These are phyloP conservation scores for Bombus superbus DNA, from an alignment of 1,140 invertebrate genomes.

Conservation along the genomic window DNA sequence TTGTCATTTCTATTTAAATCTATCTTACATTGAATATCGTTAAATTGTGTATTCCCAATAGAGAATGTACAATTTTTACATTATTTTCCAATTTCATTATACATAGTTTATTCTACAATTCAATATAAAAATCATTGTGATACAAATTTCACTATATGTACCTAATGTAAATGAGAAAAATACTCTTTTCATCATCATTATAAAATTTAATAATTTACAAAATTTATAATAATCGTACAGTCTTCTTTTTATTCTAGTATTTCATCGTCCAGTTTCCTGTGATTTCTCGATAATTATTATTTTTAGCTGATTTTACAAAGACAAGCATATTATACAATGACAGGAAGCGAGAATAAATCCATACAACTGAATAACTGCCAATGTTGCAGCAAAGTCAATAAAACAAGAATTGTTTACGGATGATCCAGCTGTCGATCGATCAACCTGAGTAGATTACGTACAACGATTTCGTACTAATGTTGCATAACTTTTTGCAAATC, in stretches of 20 bases:
- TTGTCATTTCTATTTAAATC: not conserved
- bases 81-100: not conserved
- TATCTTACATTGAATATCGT: not conserved
- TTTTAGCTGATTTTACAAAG: not conserved
- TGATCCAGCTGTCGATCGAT: conserved; percentile 33
- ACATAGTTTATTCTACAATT: not conserved
- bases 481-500: conserved; percentile 40
- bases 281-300: not conserved
- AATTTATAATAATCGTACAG: not conserved
- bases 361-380: conserved; percentile 31
- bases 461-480: conserved; percentile 48
- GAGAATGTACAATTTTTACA: not conserved
- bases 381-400: conserved; percentile 25
- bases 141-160: too few species aligned
- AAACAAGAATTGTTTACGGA: conserved; percentile 35
- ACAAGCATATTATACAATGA: not conserved
- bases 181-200: not conserved
- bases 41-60: not conserved
- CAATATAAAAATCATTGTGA: not conserved
- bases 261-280: not conserved
- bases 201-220: not conserved
- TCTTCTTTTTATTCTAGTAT: not conserved
- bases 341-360: not conserved
- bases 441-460: conserved; percentile 19
- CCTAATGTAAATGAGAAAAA: too few species aligned